phyloP scores from a whole-genome alignment of 1,140 invertebrate genomes.

The Uloborus diversus region DNA sequence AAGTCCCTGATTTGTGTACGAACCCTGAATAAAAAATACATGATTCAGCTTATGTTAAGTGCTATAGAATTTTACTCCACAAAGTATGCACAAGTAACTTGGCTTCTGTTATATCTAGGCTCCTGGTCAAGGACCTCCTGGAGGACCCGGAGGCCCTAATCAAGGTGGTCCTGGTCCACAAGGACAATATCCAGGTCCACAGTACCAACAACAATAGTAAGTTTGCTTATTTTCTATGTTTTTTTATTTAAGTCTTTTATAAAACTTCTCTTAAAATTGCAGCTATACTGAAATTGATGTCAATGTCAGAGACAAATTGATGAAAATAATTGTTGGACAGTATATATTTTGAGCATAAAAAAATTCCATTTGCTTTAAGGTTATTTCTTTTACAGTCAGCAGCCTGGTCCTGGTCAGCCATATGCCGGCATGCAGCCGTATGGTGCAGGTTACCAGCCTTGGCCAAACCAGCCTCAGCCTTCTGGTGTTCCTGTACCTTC shows the following conservation, averaged over 20 bases:
- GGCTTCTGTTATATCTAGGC: no score
- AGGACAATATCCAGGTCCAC: constrained; percentile 25
- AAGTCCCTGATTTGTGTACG: no score
- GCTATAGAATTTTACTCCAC: no score
- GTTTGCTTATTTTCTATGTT: background rate
- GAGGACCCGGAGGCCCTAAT: constrained; percentile 31
- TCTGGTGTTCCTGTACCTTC: background rate
- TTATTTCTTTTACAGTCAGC: background rate
- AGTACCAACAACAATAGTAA: constrained; percentile 49
- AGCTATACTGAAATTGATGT: background rate
- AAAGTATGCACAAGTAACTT: no score
- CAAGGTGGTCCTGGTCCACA: constrained; percentile 39
- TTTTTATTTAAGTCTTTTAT: background rate
- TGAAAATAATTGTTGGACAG: background rate
- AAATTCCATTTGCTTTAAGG: background rate
- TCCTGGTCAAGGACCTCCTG: constrained; percentile 5
- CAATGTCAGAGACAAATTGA: background rate
- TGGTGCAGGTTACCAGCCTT: constrained; percentile 33
- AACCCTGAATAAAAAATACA: no score
- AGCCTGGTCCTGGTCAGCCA: constrained; percentile 40
- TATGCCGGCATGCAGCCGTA: constrained; percentile 23
- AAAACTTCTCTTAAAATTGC: background rate
- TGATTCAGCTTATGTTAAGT: no score
- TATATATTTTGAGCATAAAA: background rate
- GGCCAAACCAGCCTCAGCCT: constrained; percentile 34